phyloP scores from a whole-genome alignment of 1,140 invertebrate genomes.

The Drosophila santomea region DNA sequence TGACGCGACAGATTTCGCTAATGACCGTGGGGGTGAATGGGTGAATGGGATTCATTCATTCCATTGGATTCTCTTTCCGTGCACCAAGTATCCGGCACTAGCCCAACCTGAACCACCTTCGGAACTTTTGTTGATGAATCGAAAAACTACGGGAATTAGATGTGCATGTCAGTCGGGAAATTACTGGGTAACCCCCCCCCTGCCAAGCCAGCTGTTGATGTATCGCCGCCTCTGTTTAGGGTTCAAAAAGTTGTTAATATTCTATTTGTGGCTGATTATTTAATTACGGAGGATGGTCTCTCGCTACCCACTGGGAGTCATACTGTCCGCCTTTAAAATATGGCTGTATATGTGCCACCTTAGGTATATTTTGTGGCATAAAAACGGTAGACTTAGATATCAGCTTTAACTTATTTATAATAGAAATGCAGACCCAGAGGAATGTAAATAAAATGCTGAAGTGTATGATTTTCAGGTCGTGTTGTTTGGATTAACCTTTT shows the following conservation, averaged over 20 bases:
- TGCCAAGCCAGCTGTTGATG: conserved; percentile 29
- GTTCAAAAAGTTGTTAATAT: conserved; percentile 41
- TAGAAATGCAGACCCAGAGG: background rate
- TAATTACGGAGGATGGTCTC: conserved; percentile 22
- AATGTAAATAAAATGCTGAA: background rate
- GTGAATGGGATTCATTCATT: background rate
- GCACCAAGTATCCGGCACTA: conserved; percentile 1
- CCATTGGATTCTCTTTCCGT: conserved; percentile 18
- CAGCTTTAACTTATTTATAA: background rate
- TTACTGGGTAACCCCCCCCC: conserved; percentile 13
- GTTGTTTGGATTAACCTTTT: conserved; percentile 17
- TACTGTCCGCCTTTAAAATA: conserved; percentile 2
- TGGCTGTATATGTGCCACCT: too few relatives aligned
- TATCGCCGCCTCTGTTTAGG: conserved; percentile 27
- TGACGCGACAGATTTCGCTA: conserved; percentile 60
- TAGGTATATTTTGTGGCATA: too few relatives aligned
- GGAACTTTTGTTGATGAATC: conserved; percentile 41
- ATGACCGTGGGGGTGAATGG: conserved; percentile 20
- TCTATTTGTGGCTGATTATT: conserved; percentile 43
- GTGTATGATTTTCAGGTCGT: background rate
- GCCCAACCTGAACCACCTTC: conserved; percentile 11
- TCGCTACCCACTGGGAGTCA: conserved; percentile 3
- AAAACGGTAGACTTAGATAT: too few relatives aligned
- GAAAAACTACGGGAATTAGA: conserved; percentile 42
- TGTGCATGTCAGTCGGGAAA: conserved; percentile 36